Conservation (phyloP, 2,797 vertebrate genomes). For the Chiloscyllium punctatum region DNA sequence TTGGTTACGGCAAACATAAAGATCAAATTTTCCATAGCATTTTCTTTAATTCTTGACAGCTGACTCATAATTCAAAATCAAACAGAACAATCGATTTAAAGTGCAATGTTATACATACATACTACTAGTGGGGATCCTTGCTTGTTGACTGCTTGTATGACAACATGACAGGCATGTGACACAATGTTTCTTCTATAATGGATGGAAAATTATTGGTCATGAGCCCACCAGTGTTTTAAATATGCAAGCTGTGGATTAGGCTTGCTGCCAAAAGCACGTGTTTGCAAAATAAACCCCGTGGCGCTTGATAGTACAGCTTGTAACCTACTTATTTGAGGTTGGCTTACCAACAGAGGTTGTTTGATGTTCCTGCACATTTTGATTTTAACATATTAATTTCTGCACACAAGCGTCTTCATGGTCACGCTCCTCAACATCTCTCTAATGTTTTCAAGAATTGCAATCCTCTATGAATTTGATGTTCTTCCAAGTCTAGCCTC, state of each 20-base stretch:
- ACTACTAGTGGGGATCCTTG: not conserved
- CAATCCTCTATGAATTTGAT: not conserved
- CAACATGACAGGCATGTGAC: not conserved
- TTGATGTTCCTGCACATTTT: not conserved
- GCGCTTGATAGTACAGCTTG: not conserved
- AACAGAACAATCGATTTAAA: not conserved
- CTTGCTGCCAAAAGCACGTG: not conserved
- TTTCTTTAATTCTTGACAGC: not conserved
- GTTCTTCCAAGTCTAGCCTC: not conserved
- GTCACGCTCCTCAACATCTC: not conserved
- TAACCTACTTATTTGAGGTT: not conserved
- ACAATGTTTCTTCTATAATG: constrained; percentile 3
- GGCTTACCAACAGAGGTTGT: not conserved
- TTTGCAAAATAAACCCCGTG: not conserved
- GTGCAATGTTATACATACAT: not conserved
- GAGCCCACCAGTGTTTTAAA: not conserved
- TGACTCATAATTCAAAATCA: not conserved
- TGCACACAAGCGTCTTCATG: not conserved
- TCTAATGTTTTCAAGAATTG: not conserved
- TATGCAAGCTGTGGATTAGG: not conserved
- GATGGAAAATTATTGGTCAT: not conserved
- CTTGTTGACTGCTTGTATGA: not conserved
- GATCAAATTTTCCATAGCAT: not conserved
- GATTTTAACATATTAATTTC: not conserved
- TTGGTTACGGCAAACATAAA: not conserved